Evolutionary conservation across 2,113 vertebrate genomes (phyloP), one percentile per base, ranked within the genome.

Genomic region (Otocyon megalotis): DNA sequence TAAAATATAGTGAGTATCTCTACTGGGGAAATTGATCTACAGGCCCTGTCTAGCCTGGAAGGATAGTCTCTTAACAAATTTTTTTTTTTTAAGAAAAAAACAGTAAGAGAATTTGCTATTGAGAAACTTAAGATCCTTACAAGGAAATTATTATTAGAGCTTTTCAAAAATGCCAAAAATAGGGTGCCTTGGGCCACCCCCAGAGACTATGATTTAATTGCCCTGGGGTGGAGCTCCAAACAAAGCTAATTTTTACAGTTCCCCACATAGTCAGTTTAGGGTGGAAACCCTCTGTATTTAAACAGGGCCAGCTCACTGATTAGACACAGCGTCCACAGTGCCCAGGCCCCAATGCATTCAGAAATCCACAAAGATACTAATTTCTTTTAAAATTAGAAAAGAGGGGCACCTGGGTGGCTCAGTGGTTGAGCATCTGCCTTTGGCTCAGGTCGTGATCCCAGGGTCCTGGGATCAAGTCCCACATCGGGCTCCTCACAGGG

Each of bases 131-230:
- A 67, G 19, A 32, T 72, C 35, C 50, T 30, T 80, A 14, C 1
- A 26, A 86, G 53, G 74, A 94, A 95, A 92, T 79, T 86, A 74
- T n/a, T 56, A 43, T 79, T 60, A 82, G 48, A 95, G 72, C 8
- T 82, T 86, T 3, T 24, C 5, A 71, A 48, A 84, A 63, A 60
- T 13, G 28, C 48, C 53, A 53, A 71, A 65, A 82, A 26, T n/a
- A 91, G 22, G 20, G 22, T 50, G 15, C 15, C 56, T 71, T 14
- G 74, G 22, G 26, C 67, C 6, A 7, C 35, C 35, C 17, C 19
- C 32, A 22, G 63, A 81, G 53, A 71, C 53, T 76, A 72, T 2
- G 50, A 13, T 81, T 62, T 50, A 67, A 56, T 37, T 58, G 93
- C 28, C 4, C 93, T 50, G 53, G 65, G 1, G 1, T 54, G 30